Evolutionary conservation across 2,888 invertebrate species (phyloP).

Genomic region (Cetonia aurata): DNA sequence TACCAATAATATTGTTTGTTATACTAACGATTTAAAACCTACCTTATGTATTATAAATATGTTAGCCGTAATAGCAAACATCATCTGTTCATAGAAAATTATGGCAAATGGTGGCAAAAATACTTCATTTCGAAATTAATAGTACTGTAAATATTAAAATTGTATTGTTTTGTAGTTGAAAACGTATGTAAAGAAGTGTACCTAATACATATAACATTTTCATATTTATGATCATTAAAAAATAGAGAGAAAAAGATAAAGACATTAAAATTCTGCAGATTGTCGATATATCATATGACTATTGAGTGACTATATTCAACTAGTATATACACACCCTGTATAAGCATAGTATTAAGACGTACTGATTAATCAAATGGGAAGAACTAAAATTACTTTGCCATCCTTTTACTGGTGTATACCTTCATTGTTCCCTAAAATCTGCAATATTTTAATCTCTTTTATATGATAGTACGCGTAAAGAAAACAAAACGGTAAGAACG

Average conservation of each 20-base stretch:
- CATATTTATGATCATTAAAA: conserved; percentile 10
- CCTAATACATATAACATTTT: not conserved
- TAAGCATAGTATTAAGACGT: too few relatives aligned
- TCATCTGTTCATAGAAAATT: conserved; percentile 26
- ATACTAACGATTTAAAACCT: conserved; percentile 41
- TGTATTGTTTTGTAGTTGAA: not conserved
- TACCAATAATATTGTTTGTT: conserved; percentile 35
- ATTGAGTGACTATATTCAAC: too few relatives aligned
- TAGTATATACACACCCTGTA: too few relatives aligned
- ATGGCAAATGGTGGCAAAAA: conserved; percentile 31
- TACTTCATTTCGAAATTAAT: conserved; percentile 29
- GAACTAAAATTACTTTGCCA: not conserved
- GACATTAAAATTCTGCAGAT: conserved; percentile 19
- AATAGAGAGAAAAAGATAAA: conserved; percentile 9
- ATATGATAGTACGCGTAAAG: not conserved
- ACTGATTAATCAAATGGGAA: too few relatives aligned
- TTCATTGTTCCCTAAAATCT: not conserved
- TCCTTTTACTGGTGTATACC: not conserved
- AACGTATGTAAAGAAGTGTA: too few relatives aligned
- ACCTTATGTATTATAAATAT: conserved; percentile 37
- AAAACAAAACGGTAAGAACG: not conserved
- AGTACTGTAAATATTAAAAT: conserved; percentile 6
- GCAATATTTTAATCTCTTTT: conserved; percentile 32
- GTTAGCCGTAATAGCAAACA: conserved; percentile 25
- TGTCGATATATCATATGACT: too few relatives aligned